phyloP scores from a whole-genome alignment of 35 echinoderm and acorn worm species.

The Ophioderma brevispina region DNA sequence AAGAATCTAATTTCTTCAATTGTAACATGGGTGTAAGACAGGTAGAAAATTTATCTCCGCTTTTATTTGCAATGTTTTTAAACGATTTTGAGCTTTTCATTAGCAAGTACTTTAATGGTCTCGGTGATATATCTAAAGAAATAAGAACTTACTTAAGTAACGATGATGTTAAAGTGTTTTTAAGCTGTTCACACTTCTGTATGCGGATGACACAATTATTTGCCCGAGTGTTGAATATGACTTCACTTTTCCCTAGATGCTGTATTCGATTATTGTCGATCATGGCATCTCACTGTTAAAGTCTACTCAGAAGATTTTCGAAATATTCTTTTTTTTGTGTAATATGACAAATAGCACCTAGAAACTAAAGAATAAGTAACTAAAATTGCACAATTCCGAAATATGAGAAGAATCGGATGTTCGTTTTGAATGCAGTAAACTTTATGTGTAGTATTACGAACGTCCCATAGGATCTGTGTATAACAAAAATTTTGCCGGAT shows the following conservation, averaged over 20 bases:
- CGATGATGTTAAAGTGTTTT: slow-evolving; percentile 45
- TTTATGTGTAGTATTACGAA: too few relatives aligned
- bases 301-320: not conserved
- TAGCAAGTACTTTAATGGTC: slow-evolving; percentile 31
- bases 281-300: slow-evolving; percentile 36
- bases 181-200: slow-evolving; percentile 30
- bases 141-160: slow-evolving; percentile 19
- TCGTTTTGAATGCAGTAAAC: too few relatives aligned
- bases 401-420: too few relatives aligned
- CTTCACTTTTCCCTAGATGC: slow-evolving; percentile 12
- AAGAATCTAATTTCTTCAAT: slow-evolving; percentile 39
- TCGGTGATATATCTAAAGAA: not conserved
- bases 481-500: not conserved
- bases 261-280: slow-evolving; percentile 12
- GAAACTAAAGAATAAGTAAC: too few relatives aligned
- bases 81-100: slow-evolving; percentile 68
- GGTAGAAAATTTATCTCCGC: slow-evolving; percentile 55
- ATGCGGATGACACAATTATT: slow-evolving; percentile 37
- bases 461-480: too few relatives aligned
- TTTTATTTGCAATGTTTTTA: slow-evolving; percentile 59
- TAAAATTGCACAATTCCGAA: too few relatives aligned
- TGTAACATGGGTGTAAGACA: slow-evolving; percentile 74
- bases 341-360: too few relatives aligned
- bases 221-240: not conserved
- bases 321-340: not conserved